These are phyloP conservation scores for Arctocebus calabarensis DNA, from an alignment of 2,797 vertebrate genomes.

Conservation along the genomic window DNA sequence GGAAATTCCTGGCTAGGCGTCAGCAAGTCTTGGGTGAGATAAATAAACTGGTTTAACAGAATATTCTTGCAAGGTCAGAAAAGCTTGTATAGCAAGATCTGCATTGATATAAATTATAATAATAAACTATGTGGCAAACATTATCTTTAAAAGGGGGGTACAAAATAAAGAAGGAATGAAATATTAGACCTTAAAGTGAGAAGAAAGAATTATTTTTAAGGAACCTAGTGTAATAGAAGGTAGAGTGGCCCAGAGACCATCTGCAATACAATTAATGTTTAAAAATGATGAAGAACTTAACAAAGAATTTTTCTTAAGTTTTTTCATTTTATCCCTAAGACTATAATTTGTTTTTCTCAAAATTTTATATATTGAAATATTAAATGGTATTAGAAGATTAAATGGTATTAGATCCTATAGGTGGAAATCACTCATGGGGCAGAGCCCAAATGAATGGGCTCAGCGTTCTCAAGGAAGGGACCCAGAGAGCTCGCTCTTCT, in stretches of 20 bases:
- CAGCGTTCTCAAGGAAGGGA: no score
- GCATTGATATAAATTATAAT: neutral
- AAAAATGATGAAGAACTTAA: neutral
- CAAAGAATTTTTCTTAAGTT: neutral
- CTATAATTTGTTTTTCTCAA: neutral
- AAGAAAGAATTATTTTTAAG: neutral
- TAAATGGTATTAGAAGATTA: neutral
- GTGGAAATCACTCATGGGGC: neutral
- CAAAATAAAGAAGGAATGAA: neutral
- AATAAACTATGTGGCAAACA: neutral
- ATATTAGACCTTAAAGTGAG: neutral
- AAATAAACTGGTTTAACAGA: neutral
- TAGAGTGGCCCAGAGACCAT: neutral
- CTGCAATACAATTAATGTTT: neutral
- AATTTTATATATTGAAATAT: neutral
- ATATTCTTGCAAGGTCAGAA: neutral
- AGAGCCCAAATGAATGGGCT: neutral
- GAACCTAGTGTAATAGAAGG: no score
- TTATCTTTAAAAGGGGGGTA: neutral
- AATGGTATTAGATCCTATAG: no score
- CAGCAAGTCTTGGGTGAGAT: neutral
- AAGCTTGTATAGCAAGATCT: no score
- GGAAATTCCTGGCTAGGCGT: neutral
- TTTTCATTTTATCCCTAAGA: neutral
- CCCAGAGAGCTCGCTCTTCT: neutral